phyloP scores from a whole-genome alignment of 2,797 vertebrate genomes.

The Bovichtus variegatus region DNA sequence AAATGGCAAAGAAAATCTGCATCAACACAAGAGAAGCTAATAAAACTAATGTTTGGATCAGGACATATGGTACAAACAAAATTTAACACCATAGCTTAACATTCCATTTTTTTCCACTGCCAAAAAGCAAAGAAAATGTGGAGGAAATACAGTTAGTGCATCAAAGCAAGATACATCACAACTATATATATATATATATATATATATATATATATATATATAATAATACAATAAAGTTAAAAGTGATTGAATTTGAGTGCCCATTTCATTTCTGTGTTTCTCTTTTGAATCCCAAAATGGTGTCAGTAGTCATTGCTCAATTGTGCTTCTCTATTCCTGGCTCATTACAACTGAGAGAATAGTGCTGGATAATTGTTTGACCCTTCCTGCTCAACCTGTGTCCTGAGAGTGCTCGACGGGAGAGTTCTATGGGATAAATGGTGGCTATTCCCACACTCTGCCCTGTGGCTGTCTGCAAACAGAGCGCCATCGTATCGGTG shows the following conservation, averaged over 20 bases:
- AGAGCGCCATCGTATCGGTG: constrained; percentile 51
- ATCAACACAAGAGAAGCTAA: constrained; percentile 13
- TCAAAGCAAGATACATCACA: constrained; percentile 14
- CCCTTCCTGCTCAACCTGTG: constrained; percentile 63
- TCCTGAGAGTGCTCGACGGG: constrained; percentile 59
- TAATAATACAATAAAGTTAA: constrained; percentile 40
- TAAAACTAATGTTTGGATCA: constrained; percentile 20
- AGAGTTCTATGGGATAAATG: constrained; percentile 61
- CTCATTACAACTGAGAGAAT: constrained; percentile 71
- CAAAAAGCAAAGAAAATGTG: background rate
- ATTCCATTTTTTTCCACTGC: background rate
- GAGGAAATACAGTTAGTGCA: constrained; percentile 2
- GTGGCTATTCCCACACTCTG: constrained; percentile 48
- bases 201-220: no score
- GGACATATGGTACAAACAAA: constrained; percentile 1
- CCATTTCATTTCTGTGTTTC: constrained; percentile 44
- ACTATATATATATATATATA: no score
- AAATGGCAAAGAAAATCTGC: constrained; percentile 17
- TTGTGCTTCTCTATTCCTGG: constrained; percentile 48
- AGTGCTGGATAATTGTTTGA: constrained; percentile 68
- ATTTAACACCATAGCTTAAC: background rate
- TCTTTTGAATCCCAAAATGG: constrained; percentile 64
- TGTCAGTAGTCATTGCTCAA: constrained; percentile 59
- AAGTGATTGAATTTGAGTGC: constrained; percentile 50
- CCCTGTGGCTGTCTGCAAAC: constrained; percentile 57